phyloP scores from a whole-genome alignment of 2,888 invertebrate species.

The Argyresthia albistria region DNA sequence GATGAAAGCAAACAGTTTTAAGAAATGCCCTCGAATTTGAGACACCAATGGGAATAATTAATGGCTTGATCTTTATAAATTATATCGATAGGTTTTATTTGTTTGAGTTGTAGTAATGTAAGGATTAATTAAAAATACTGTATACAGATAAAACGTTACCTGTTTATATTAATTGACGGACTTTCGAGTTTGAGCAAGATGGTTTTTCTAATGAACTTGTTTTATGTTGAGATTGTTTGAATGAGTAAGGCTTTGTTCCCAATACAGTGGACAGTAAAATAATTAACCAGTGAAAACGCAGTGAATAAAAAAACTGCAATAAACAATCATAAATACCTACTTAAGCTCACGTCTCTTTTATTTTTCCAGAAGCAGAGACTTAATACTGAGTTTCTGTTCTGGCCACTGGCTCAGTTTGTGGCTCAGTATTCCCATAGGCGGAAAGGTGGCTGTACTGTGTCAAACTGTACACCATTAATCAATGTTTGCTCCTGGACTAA shows the following conservation, averaged over 20 bases:
- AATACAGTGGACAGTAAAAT: too few relatives aligned
- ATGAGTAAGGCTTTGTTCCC: too few relatives aligned
- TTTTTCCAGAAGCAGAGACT: too few relatives aligned
- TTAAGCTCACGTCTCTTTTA: too few relatives aligned
- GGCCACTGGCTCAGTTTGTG: too few relatives aligned
- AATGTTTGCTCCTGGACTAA: slow-evolving; percentile 26
- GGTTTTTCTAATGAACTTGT: not conserved
- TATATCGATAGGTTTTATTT: not conserved
- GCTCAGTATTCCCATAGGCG: slow-evolving; percentile 27
- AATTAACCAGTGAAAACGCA: too few relatives aligned
- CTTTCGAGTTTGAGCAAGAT: not conserved
- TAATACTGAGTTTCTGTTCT: not conserved
- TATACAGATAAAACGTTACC: not conserved
- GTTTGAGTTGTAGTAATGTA: slow-evolving; percentile 1
- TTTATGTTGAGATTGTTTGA: too few relatives aligned
- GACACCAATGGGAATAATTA: slow-evolving; percentile 9
- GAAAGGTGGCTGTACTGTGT: slow-evolving; percentile 18
- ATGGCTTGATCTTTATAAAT: slow-evolving; percentile 1
- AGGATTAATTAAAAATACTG: not conserved
- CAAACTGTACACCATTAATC: slow-evolving; percentile 37
- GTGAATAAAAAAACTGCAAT: too few relatives aligned
- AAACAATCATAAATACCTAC: too few relatives aligned
- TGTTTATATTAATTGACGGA: not conserved
- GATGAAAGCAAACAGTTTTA: slow-evolving; percentile 19
- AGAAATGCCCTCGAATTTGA: slow-evolving; percentile 10